A percentile compares a stretch with the other conserved stretches of the same genome.
Conservation (phyloP, 92 coral and sea anemone species). For the Epizoanthus rinbou region DNA sequence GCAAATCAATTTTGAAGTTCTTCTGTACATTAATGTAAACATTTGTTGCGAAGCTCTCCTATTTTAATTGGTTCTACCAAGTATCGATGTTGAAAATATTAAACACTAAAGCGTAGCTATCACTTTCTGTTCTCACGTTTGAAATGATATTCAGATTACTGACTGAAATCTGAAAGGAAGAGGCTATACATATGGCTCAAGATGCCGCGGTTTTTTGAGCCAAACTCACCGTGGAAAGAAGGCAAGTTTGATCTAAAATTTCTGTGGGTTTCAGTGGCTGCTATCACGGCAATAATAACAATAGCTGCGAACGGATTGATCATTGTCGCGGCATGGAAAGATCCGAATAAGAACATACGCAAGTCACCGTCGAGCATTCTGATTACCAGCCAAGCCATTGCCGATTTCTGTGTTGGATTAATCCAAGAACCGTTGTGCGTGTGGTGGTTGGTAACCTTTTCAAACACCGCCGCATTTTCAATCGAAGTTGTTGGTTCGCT, state of each 20-base stretch:
- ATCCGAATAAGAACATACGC: constrained; percentile 70
- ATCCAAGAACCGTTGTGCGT: constrained; percentile 65
- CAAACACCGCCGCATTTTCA: constrained; percentile 21
- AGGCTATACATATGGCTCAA: neutral
- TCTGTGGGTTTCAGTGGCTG: constrained; percentile 46
- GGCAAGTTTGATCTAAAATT: constrained; percentile 45
- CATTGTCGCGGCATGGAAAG: constrained; percentile 66
- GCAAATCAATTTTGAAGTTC: constrained; percentile 12
- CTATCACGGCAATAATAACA: constrained; percentile 48
- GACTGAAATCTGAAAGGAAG: neutral
- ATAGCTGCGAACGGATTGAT: constrained; percentile 58
- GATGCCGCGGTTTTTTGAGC: constrained; percentile 36
- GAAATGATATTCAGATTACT: neutral
- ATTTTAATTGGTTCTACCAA: neutral
- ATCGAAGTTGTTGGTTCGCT: constrained; percentile 70
- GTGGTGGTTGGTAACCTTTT: constrained; percentile 79
- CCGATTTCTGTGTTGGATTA: constrained; percentile 74
- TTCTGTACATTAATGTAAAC: constrained; percentile 19
- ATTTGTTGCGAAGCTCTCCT: neutral
- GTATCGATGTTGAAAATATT: neutral
- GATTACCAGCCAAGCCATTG: constrained; percentile 75
- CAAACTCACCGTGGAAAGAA: constrained; percentile 55
- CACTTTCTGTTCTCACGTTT: neutral
- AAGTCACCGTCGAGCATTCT: constrained; percentile 64
- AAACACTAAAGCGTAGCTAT: neutral